Conservation (phyloP, 2,888 invertebrate species). For the Tipula helvola region DNA sequence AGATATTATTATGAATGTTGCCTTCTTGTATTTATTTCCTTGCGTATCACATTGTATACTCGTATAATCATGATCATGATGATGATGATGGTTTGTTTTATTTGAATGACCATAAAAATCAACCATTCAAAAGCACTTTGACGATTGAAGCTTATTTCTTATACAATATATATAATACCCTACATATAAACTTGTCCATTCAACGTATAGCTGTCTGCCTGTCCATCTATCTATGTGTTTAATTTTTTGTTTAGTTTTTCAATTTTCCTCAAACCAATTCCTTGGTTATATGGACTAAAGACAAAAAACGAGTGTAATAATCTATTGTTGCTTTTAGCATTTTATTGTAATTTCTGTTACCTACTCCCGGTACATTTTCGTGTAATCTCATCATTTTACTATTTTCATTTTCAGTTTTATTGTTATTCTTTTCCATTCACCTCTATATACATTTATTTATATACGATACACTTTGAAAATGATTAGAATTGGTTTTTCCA, state of each 20-base stretch:
- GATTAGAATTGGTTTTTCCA: background rate
- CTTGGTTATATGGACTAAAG: background rate
- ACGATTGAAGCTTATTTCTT: background rate
- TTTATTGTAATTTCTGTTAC: background rate
- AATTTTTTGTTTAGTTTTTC: background rate
- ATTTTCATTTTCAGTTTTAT: background rate
- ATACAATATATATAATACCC: background rate
- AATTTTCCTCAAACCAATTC: background rate
- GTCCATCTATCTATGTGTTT: background rate
- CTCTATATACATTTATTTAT: background rate
- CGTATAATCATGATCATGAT: background rate
- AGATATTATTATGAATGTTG: background rate
- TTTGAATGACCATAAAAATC: background rate
- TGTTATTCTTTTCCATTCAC: background rate
- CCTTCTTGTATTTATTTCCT: constrained; percentile 4
- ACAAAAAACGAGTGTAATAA: background rate
- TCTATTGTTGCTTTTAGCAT: background rate
- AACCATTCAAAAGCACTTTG: constrained; percentile 4
- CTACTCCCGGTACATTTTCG: background rate
- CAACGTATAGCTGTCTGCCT: background rate
- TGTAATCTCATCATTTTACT: constrained; percentile 4
- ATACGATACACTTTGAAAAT: background rate
- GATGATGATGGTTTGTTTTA: background rate
- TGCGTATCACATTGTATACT: background rate
- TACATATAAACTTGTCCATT: background rate